phyloP scores from a whole-genome alignment of 2,888 invertebrate species.

The Mythimna impura region DNA sequence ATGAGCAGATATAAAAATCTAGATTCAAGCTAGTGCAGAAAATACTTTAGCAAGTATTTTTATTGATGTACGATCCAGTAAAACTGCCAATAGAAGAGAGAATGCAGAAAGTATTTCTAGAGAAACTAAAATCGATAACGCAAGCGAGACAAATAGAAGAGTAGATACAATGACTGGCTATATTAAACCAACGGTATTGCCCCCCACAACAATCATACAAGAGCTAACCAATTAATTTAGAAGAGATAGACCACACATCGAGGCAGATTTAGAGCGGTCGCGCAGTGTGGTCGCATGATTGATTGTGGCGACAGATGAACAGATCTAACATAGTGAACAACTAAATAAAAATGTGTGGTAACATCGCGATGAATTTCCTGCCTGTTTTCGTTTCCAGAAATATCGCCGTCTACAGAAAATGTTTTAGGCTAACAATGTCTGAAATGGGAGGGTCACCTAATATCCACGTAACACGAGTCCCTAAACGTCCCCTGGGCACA shows the following conservation, averaged over 20 bases:
- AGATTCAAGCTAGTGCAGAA: neutral
- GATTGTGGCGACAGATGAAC: slow-evolving; percentile 42
- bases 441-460: slow-evolving; percentile 27
- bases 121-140: neutral
- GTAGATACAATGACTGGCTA: slow-evolving; percentile 14
- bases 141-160: slow-evolving; percentile 1
- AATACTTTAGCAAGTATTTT: slow-evolving; percentile 2
- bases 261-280: slow-evolving; percentile 35
- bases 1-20: neutral
- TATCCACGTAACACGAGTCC: slow-evolving; percentile 15
- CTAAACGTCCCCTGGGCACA: slow-evolving; percentile 36
- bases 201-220: slow-evolving; percentile 5
- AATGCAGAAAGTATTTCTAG: slow-evolving; percentile 3
- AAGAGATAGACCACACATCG: slow-evolving; percentile 57
- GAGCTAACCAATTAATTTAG: slow-evolving; percentile 23
- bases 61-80: neutral
- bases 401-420: slow-evolving; percentile 9
- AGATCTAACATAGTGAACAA: slow-evolving; percentile 29
- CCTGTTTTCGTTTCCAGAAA: neutral
- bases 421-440: slow-evolving; percentile 32
- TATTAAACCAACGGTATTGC: neutral
- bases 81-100: slow-evolving; percentile 8
- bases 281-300: slow-evolving; percentile 40
- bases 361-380: slow-evolving; percentile 9
- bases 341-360: slow-evolving; percentile 19